Evolutionary conservation across 2,113 vertebrate species (phyloP).

Genomic region (Oophaga pumilio): DNA sequence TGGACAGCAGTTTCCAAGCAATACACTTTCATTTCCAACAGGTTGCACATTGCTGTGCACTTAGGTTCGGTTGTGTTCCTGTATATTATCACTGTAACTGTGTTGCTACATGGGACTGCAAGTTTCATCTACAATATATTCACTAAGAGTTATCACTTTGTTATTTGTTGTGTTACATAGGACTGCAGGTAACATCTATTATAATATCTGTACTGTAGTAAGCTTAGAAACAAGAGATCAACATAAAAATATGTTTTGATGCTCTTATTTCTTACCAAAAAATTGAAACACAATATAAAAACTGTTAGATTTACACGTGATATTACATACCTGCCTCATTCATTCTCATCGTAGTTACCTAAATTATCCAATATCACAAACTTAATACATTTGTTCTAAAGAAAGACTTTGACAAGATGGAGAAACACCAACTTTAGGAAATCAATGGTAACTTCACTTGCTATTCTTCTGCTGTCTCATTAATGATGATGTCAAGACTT

Average conservation of each 20-base stretch:
- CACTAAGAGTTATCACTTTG: no score
- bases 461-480: slow-evolving; percentile 33
- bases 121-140: no score
- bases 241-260: neutral
- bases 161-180: no score
- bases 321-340: neutral
- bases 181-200: no score
- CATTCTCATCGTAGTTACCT: neutral
- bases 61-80: no score
- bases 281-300: neutral
- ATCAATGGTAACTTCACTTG: slow-evolving; percentile 8
- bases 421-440: slow-evolving; percentile 30
- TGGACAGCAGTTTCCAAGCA: no score
- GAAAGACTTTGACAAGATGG: slow-evolving; percentile 4
- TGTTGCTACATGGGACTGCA: no score
- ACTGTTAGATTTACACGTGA: neutral
- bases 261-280: neutral
- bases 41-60: no score
- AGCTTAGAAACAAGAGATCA: neutral
- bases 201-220: no score
- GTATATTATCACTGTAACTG: no score
- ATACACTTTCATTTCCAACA: no score
- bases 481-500: neutral
- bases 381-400: slow-evolving; percentile 25
- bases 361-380: slow-evolving; percentile 19